A percentile compares a stretch with the other conserved stretches of the same genome.
Evolutionary conservation across 2,888 invertebrate genomes (phyloP).

Genomic region (Meteorus colon): DNA sequence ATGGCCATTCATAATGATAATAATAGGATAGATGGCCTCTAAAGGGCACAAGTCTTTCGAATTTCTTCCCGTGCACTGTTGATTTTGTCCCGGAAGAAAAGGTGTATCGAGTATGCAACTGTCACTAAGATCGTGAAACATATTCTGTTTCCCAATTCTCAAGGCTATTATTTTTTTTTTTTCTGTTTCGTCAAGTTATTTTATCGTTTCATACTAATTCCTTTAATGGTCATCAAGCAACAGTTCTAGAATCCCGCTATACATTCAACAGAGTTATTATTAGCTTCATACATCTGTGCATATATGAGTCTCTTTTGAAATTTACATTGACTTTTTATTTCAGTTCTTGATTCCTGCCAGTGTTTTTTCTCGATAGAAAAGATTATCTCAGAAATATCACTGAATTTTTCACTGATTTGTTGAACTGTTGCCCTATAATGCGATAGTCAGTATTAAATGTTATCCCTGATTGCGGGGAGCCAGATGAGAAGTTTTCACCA

Average conservation of each 20-base stretch:
- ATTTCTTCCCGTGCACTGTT: too few species aligned
- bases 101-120: too few species aligned
- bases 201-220: neutral
- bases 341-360: neutral
- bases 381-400: neutral
- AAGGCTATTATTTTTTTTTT: too few species aligned
- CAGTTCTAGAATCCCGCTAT: too few species aligned
- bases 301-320: neutral
- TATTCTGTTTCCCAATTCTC: too few species aligned
- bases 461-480: conserved; percentile 11
- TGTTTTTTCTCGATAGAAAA: neutral
- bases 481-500: neutral
- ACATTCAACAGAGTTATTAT: neutral
- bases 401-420: conserved; percentile 4
- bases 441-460: neutral
- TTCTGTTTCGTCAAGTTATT: too few species aligned
- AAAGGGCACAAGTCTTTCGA: too few species aligned
- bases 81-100: too few species aligned
- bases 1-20: neutral
- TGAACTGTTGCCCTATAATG: conserved; percentile 5
- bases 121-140: too few species aligned
- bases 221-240: too few species aligned
- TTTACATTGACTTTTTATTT: neutral
- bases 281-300: neutral
- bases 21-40: neutral